These are phyloP conservation scores for Picus viridis DNA, from an alignment of 2,797 vertebrate genomes.

Conservation along the genomic window DNA sequence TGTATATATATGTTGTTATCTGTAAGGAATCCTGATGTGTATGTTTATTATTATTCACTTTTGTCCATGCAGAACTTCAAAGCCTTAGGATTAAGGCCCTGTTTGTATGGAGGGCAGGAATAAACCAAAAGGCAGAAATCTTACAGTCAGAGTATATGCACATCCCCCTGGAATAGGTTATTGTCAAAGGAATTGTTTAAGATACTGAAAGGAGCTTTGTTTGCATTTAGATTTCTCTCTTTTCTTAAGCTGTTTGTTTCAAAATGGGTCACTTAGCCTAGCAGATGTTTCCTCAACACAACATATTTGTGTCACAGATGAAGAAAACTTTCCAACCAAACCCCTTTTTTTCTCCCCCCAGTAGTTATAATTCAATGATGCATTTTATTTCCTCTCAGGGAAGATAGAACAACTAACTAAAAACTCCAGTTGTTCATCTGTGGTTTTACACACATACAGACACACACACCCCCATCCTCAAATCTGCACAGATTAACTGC, in stretches of 20 bases:
- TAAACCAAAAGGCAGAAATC: not conserved
- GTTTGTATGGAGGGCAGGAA: not conserved
- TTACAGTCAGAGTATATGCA: not conserved
- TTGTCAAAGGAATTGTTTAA: not conserved
- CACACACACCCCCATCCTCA: not conserved
- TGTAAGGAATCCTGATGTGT: not conserved
- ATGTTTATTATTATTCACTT: not conserved
- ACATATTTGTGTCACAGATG: constrained; percentile 13
- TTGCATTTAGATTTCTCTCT: constrained; percentile 6
- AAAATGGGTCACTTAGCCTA: constrained; percentile 25
- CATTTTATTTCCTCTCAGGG: not conserved
- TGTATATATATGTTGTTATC: not conserved
- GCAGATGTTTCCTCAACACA: constrained; percentile 30
- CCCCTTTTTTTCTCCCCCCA: not conserved
- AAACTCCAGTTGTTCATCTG: not conserved
- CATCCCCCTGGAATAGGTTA: not conserved
- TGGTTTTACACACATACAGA: too few species aligned
- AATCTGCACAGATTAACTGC: not conserved
- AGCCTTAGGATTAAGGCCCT: not conserved
- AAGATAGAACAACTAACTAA: not conserved
- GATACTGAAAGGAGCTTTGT: constrained; percentile 11
- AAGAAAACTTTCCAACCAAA: constrained; percentile 21
- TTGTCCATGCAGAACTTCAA: not conserved
- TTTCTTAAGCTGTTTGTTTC: constrained; percentile 25
- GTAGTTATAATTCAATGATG: constrained; percentile 1